phyloP scores from a whole-genome alignment of 2,888 invertebrate genomes.

The Sylvicola cinctus region DNA sequence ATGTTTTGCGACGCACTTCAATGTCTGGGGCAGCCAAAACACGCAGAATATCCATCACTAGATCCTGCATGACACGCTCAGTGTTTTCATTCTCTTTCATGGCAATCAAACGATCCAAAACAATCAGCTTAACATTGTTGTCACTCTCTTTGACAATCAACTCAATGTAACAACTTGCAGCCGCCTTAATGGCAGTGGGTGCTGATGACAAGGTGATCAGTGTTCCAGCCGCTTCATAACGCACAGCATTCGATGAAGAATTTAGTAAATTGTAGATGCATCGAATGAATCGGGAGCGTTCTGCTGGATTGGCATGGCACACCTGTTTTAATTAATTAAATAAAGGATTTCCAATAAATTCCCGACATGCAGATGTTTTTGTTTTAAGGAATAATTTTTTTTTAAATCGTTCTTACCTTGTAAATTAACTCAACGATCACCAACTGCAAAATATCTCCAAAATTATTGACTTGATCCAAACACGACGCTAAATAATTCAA shows the following conservation, averaged over 20 bases:
- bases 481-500: slow-evolving; percentile 80
- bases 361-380: too few species aligned
- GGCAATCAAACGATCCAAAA: slow-evolving; percentile 78
- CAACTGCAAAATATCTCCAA: slow-evolving; percentile 93
- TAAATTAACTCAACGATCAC: slow-evolving; percentile 98
- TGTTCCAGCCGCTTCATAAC: slow-evolving; percentile 98
- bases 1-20: slow-evolving; percentile 78
- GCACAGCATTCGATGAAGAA: slow-evolving; percentile 86
- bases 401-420: slow-evolving; percentile 38
- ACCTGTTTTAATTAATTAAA: slow-evolving; percentile 33
- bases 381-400: background rate
- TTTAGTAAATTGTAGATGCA: slow-evolving; percentile 96
- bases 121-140: slow-evolving; percentile 98
- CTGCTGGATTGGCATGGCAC: slow-evolving; percentile 89
- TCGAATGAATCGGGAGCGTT: slow-evolving; percentile 90
- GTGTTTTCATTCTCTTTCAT: slow-evolving; percentile 65
- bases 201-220: slow-evolving; percentile 92
- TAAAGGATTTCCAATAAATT: too few species aligned
- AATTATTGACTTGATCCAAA: slow-evolving; percentile 81
- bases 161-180: slow-evolving; percentile 96
- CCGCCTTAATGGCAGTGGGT: slow-evolving; percentile 94
- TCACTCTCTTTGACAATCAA: slow-evolving; percentile 98
- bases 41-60: slow-evolving; percentile 93
- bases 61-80: slow-evolving; percentile 68
- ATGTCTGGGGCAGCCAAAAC: slow-evolving; percentile 84